Conservation (phyloP, 2,888 invertebrate species). For the Synergus itoensis region DNA sequence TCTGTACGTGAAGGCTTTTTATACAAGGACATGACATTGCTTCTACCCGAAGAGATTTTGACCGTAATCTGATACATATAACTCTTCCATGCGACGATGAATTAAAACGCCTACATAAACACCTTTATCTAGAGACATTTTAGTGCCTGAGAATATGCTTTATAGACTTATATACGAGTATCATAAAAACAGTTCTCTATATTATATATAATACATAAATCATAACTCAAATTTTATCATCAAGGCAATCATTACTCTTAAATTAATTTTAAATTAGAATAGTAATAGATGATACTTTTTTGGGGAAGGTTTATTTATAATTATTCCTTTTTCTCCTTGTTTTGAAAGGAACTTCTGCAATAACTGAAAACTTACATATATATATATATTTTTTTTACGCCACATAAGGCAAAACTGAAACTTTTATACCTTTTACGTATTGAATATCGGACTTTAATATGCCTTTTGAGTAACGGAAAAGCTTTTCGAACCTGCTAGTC, state of each 20-base stretch:
- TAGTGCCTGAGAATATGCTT: not conserved
- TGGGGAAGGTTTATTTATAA: not conserved
- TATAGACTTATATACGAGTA: not conserved
- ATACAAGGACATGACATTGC: not conserved
- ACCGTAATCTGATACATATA: not conserved
- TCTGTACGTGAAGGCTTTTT: not conserved
- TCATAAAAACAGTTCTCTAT: not conserved
- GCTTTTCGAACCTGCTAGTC: not conserved
- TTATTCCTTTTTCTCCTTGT: not conserved
- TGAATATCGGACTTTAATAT: not conserved
- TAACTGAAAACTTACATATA: not conserved
- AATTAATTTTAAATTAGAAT: no score
- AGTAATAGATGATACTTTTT: no score
- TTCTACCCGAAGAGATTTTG: not conserved
- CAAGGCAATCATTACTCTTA: no score
- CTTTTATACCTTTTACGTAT: not conserved
- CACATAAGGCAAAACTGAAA: not conserved
- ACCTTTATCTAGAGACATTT: not conserved
- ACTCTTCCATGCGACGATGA: not conserved
- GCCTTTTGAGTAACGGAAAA: not conserved
- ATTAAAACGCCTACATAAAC: not conserved
- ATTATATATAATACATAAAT: not conserved
- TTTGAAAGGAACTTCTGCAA: not conserved
- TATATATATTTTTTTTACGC: no score
- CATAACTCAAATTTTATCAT: not conserved